These are phyloP conservation scores for Lasioglossum figueresi DNA, from an alignment of 2,888 invertebrate species.

Conservation along the genomic window DNA sequence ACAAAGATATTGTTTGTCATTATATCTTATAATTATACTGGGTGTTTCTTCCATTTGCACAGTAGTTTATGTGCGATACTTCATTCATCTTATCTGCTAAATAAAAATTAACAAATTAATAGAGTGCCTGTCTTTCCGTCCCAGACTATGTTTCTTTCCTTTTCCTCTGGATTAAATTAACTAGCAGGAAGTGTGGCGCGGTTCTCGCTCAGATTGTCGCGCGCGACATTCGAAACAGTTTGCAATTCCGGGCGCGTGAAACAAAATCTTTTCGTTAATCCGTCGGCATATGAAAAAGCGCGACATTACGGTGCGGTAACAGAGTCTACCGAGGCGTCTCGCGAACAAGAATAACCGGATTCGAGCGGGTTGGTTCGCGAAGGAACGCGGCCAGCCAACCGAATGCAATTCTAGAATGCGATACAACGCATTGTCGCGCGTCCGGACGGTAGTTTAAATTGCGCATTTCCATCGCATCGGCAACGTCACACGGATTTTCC, in stretches of 20 bases:
- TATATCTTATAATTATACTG: too few relatives aligned
- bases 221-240: neutral
- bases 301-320: neutral
- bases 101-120: neutral
- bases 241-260: neutral
- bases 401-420: neutral
- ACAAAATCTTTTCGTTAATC: neutral
- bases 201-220: neutral
- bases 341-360: neutral
- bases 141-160: neutral
- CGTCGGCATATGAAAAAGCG: neutral
- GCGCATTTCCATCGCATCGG: slow-evolving; percentile 29
- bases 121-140: neutral
- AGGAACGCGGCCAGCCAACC: neutral
- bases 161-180: neutral
- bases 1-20: too few relatives aligned
- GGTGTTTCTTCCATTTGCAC: too few relatives aligned
- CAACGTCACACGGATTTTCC: slow-evolving; percentile 36
- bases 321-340: neutral
- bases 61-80: too few relatives aligned
- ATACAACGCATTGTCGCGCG: neutral
- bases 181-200: neutral
- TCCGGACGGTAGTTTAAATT: neutral
- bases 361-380: neutral
- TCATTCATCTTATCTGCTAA: too few relatives aligned